Conservation (phyloP, 2,888 invertebrate species). For the Macroteleia sp. region DNA sequence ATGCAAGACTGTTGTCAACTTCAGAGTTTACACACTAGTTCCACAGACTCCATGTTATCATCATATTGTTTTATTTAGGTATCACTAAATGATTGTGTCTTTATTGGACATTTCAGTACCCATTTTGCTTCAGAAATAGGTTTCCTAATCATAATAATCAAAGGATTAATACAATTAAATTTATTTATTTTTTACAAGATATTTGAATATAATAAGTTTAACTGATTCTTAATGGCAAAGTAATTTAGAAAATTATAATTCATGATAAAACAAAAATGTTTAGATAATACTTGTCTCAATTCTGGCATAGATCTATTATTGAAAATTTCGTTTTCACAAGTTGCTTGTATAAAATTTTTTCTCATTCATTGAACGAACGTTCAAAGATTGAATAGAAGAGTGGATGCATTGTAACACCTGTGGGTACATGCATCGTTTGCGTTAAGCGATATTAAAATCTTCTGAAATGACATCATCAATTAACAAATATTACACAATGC, state of each 20-base stretch:
- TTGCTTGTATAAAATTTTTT: no score
- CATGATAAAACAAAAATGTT: background rate
- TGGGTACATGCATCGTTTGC: conserved; percentile 12
- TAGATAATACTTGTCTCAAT: no score
- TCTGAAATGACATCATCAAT: conserved; percentile 51
- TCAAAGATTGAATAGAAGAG: no score
- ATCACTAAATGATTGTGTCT: conserved; percentile 22
- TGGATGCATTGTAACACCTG: conserved; percentile 20
- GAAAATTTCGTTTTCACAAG: no score
- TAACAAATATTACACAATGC: conserved; percentile 50
- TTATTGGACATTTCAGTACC: conserved; percentile 24
- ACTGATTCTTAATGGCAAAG: no score
- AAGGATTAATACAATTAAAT: no score
- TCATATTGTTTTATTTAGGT: conserved; percentile 48
- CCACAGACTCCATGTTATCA: conserved; percentile 15
- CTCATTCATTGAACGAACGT: no score
- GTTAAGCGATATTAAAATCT: conserved; percentile 39
- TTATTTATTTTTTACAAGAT: no score
- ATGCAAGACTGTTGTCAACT: conserved; percentile 41
- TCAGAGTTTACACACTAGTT: conserved; percentile 40
- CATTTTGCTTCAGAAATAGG: conserved; percentile 2
- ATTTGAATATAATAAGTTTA: no score
- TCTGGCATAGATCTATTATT: no score
- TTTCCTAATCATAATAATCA: no score
- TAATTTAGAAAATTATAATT: no score